phyloP scores from a whole-genome alignment of 1,140 invertebrate species.

The Brachionus plicatilis region DNA sequence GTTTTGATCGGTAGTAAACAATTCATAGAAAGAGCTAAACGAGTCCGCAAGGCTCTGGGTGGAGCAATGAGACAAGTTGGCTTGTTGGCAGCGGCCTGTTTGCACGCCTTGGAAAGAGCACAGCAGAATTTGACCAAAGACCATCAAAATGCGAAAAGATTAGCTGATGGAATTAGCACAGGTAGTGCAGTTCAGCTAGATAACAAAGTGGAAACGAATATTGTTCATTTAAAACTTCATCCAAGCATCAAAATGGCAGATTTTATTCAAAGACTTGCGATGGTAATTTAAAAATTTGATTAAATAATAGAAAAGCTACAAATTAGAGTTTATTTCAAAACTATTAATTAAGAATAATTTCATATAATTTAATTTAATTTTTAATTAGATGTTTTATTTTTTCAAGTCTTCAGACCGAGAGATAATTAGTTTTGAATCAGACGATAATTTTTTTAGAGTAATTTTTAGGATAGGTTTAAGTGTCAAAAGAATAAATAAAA shows the following conservation, averaged over 20 bases:
- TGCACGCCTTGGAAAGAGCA: constrained; percentile 72
- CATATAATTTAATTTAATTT: too few relatives aligned
- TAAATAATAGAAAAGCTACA: not conserved
- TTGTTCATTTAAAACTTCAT: constrained; percentile 28
- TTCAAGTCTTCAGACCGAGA: too few relatives aligned
- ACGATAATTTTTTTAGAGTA: too few relatives aligned
- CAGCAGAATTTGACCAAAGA: constrained; percentile 67
- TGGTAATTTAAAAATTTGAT: not conserved
- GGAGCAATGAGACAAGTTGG: constrained; percentile 86
- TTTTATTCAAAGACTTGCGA: constrained; percentile 18
- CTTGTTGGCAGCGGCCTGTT: constrained; percentile 76
- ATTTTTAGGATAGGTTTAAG: too few relatives aligned
- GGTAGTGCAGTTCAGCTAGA: not conserved
- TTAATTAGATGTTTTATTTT: too few relatives aligned
- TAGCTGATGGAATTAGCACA: constrained; percentile 63
- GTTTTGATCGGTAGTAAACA: constrained; percentile 69
- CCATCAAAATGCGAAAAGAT: constrained; percentile 65
- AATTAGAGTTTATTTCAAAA: not conserved
- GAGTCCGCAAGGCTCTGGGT: constrained; percentile 76
- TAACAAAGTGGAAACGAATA: constrained; percentile 3
- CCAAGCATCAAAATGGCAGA: not conserved
- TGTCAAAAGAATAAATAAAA: too few relatives aligned
- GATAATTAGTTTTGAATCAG: too few relatives aligned
- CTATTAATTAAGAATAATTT: not conserved
- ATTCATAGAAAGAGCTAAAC: constrained; percentile 72